phyloP scores from a whole-genome alignment of 2,113 vertebrate species.

The Larimichthys crocea region DNA sequence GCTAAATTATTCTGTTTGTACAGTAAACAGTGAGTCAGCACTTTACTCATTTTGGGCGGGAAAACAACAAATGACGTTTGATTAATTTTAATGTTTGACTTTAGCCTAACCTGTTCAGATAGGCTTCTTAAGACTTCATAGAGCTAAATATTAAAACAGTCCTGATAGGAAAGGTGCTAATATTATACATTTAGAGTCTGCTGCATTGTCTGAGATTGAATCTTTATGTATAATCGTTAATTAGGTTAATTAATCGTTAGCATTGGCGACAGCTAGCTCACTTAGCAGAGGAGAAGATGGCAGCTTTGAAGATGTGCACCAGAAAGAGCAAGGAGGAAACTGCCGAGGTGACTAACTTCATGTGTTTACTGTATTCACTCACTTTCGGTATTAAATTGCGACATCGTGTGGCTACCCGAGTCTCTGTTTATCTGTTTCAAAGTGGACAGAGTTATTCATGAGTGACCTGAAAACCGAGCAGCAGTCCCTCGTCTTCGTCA shows the following conservation, averaged over 20 bases:
- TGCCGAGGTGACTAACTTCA: conserved; percentile 53
- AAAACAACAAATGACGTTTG: not conserved
- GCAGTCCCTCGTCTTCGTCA: conserved; percentile 91
- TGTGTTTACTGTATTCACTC: not conserved
- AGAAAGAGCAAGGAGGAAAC: conserved; percentile 61
- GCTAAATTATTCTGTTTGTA: no score
- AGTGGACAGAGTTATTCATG: conserved; percentile 78
- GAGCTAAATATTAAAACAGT: no score
- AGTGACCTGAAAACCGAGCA: conserved; percentile 85
- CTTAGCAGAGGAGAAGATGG: conserved; percentile 35
- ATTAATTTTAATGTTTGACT: not conserved
- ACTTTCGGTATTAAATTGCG: not conserved
- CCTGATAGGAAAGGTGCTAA: not conserved
- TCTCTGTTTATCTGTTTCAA: not conserved
- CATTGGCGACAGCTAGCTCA: not conserved
- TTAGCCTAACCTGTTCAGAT: not conserved
- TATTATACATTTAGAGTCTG: no score
- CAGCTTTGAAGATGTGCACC: conserved; percentile 42
- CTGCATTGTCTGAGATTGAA: not conserved
- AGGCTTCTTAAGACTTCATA: not conserved
- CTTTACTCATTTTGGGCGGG: not conserved
- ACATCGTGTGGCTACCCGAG: conserved; percentile 36
- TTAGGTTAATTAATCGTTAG: conserved; percentile 12
- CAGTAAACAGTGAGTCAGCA: not conserved
- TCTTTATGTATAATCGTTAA: not conserved